Conservation (phyloP, 2,888 invertebrate species). For the Lymantria dispar region DNA sequence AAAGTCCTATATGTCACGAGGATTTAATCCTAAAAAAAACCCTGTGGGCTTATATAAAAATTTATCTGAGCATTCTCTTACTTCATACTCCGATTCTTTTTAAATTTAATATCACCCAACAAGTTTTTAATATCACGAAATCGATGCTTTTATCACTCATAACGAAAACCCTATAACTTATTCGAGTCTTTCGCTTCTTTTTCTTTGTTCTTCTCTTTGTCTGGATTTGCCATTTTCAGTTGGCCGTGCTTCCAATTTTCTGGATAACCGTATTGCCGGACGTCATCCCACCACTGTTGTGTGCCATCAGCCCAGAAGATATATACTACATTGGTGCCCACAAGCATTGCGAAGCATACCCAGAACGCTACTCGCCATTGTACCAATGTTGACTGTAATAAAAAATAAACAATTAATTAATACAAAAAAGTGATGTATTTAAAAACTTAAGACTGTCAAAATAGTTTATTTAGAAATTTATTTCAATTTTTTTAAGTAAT, state of each 20-base stretch:
- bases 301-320: slow-evolving; percentile 86
- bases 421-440: neutral
- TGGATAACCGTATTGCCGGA: slow-evolving; percentile 75
- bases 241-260: slow-evolving; percentile 68
- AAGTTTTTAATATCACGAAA: neutral
- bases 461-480: too few relatives aligned
- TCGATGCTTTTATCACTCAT: neutral
- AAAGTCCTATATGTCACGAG: too few relatives aligned
- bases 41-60: too few relatives aligned
- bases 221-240: slow-evolving; percentile 50
- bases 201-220: slow-evolving; percentile 66
- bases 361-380: slow-evolving; percentile 89
- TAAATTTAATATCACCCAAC: neutral
- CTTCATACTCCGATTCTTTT: too few relatives aligned
- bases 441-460: too few relatives aligned
- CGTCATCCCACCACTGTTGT: slow-evolving; percentile 88
- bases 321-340: slow-evolving; percentile 85
- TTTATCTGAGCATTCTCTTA: too few relatives aligned
- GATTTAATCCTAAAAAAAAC: too few relatives aligned
- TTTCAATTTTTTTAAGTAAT: too few relatives aligned
- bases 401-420: slow-evolving; percentile 2
- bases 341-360: slow-evolving; percentile 86
- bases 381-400: slow-evolving; percentile 79
- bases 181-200: slow-evolving; percentile 45
- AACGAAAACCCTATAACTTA: slow-evolving; percentile 8